Conservation (phyloP, 92 coral and sea anemone genomes). For the Diadumene lineata region DNA sequence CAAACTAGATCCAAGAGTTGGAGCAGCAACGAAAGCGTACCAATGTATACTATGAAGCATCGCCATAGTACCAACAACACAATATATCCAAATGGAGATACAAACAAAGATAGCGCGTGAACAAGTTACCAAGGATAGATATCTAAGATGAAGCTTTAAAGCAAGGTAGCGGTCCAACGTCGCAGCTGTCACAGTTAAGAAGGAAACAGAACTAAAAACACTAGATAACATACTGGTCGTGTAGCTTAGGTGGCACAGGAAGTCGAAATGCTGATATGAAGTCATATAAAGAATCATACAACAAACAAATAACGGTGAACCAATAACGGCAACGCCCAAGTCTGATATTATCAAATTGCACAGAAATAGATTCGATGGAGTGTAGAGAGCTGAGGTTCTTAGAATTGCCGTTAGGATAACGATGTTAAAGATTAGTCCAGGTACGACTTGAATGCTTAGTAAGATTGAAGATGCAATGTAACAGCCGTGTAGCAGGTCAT, state of each 20-base stretch:
- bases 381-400: background rate
- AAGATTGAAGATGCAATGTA: background rate
- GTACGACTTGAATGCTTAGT: background rate
- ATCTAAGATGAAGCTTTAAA: constrained; percentile 4
- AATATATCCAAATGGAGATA: background rate
- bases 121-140: background rate
- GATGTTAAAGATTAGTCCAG: background rate
- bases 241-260: background rate
- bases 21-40: background rate
- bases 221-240: background rate
- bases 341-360: background rate
- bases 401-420: background rate
- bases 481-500: background rate
- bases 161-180: constrained; percentile 22
- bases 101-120: background rate
- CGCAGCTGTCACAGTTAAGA: constrained; percentile 1
- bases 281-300: background rate
- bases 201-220: background rate
- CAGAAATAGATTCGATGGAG: background rate
- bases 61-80: background rate
- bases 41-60: background rate
- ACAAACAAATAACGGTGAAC: background rate
- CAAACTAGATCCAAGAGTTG: background rate
- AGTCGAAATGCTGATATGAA: background rate
- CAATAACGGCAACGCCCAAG: background rate